Evolutionary conservation across 2,113 vertebrate species (phyloP).

Genomic region (Mustelus asterias): DNA sequence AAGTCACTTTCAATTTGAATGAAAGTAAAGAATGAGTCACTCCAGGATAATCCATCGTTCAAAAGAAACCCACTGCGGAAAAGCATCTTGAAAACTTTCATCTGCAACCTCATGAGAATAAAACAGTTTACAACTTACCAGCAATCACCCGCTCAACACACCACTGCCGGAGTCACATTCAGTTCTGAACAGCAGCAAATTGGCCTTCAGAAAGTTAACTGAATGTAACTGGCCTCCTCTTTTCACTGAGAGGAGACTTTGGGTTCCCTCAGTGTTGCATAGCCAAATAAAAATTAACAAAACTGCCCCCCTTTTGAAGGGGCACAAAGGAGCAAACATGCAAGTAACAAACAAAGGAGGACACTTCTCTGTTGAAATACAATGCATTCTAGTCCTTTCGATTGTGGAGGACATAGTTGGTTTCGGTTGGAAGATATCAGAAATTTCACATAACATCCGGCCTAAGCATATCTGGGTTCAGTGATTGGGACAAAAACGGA

Average conservation of each 20-base stretch:
- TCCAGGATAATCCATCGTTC: background rate
- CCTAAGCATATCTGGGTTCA: background rate
- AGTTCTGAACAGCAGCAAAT: background rate
- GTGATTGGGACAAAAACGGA: background rate
- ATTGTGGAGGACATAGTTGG: background rate
- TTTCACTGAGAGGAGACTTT: background rate
- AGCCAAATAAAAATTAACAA: background rate
- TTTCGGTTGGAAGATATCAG: background rate
- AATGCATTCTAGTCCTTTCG: background rate
- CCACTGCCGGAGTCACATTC: background rate
- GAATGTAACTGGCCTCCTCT: background rate
- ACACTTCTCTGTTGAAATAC: background rate
- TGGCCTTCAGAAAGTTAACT: background rate
- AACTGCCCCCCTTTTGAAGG: background rate
- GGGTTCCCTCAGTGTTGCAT: background rate
- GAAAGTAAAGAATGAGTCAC: background rate
- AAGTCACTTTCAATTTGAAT: background rate
- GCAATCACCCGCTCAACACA: background rate
- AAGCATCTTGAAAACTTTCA: background rate
- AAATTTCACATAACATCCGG: background rate
- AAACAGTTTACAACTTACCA: background rate
- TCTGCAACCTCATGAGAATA: background rate
- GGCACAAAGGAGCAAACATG: background rate
- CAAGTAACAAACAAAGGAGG: background rate
- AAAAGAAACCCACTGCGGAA: background rate